Base-by-base conservation (phyloP, 2,888 invertebrate species). In the Dysmachus trigonus region DNA sequence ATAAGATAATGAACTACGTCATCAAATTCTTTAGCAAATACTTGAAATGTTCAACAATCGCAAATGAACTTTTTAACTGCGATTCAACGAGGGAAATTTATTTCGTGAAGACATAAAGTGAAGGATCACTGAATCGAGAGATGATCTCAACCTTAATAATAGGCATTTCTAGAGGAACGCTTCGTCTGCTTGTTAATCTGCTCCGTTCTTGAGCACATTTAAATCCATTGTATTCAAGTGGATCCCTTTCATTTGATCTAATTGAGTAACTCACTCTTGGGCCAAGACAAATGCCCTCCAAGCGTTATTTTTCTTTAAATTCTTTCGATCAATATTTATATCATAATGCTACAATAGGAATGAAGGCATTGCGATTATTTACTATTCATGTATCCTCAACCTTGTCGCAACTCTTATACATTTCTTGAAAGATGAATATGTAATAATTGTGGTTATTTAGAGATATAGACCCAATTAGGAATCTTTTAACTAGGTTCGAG, bases 181-280 rank as follows among this genome's bases (percentile, higher is more conserved):
- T 83, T 85, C 47, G 73, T 22, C 47, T 47, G 38, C 81, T 79
- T 81, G 81, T 76, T 86, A 83, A 83, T 51, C 83, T 13, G 10
- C 3, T 86, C 51, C 27, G 31, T 53, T 81, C 51, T 76, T 83
- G 53, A 84, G 77, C 76, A 74, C 83, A 83, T 86, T 86, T 86
- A 84, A 84, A 84, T 86, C 76, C 83, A 86, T 83, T 86, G 76
- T 84, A 38, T 51, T 74, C 38, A 53, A 86, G 83, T 83, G 86
- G 76, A 74, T 83, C 74, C 72, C 82, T 82, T 72, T 53, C 82
- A 82, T 74, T 83, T 86, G 73, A 82, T 74, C 76, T 83, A 86
- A 86, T 83, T 86, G 86, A 86, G 33, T 74, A 38, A 76, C 30
- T 62, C n/a, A n/a, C n/a, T 73, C 74, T 72, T 15, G 31, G 18